Evolutionary conservation across 2,113 vertebrate species (phyloP), one percentile per base, ranked within the genome.

Genomic region (Indicator indicator): DNA sequence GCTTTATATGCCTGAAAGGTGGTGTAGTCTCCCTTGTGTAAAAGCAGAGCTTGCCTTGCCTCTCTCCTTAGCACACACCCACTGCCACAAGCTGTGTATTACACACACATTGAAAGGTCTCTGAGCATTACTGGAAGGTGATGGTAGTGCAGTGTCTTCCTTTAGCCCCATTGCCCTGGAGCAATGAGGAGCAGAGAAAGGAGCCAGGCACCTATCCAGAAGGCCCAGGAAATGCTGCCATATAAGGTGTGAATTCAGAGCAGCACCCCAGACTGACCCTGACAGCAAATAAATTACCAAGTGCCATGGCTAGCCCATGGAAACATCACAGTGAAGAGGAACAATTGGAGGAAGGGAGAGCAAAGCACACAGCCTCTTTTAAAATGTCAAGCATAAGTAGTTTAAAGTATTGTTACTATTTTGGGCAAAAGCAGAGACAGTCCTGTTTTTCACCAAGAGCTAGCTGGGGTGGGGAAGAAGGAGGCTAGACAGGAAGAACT

Each of bases 281-380:
- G 76, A 88, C 83, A 86, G 69, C 9, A 17, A 60, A 90, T 81
- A 93, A 91, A 78, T 81, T 63, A 58, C n/a, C 5, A 28, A 84
- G 36, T 16, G 16, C 36, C 11, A 33, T 3, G 7, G 65, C 65
- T 72, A 89, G 52, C 42, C 36, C 83, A 27, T 9, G 52, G 76
- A 77, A 83, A 74, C 38, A 86, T 42, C 76, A 59, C 73, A 86
- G 69, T 73, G 56, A 77, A 65, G 1, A 60, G 28, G 79, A 88
- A 96, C 96, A 96, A 96, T 75, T 68, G 54, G 69, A 90, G 94
- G 94, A 96, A 96, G 58, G 48, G 83, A 91, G n/a, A 83, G 38
- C 69, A 93, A 32, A 88, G 63, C 56, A 74, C 24, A 71, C 3
- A 94, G 62, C 62, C 56, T 12, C 12, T 19, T 93, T 81, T 59